These are phyloP conservation scores for Callimorpha dominula DNA, from an alignment of 2,888 invertebrate genomes.

Conservation along the genomic window DNA sequence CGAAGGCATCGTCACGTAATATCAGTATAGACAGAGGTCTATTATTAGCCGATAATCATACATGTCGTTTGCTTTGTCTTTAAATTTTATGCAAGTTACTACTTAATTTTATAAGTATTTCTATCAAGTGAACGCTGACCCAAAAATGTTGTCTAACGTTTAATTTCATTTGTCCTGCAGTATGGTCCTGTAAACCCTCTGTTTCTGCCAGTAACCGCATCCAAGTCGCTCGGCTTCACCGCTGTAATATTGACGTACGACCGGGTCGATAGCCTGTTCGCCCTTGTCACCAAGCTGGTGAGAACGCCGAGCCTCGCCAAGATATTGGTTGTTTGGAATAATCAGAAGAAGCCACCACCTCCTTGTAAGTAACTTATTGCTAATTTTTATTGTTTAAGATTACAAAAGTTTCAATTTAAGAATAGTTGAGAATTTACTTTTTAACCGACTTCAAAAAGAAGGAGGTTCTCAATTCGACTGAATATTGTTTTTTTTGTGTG, in stretches of 20 bases:
- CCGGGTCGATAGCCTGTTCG: constrained; percentile 95
- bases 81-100: no score
- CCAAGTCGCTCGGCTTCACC: constrained; percentile 96
- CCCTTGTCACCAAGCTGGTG: constrained; percentile 93
- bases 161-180: constrained; percentile 65
- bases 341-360: constrained; percentile 96
- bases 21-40: neutral
- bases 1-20: neutral
- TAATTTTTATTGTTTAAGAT: neutral
- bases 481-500: no score
- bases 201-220: constrained; percentile 94
- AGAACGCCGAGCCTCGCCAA: constrained; percentile 96
- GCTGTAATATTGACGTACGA: constrained; percentile 98
- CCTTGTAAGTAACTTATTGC: constrained; percentile 88
- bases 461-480: no score
- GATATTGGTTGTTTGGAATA: constrained; percentile 98
- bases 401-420: no score
- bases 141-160: neutral
- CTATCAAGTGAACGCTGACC: neutral
- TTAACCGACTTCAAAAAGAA: no score
- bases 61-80: neutral
- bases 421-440: no score
- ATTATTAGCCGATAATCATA: neutral
- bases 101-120: neutral
- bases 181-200: constrained; percentile 90